These are phyloP conservation scores for Ascaphus truei DNA, from an alignment of 2,113 vertebrate genomes.

Conservation along the genomic window DNA sequence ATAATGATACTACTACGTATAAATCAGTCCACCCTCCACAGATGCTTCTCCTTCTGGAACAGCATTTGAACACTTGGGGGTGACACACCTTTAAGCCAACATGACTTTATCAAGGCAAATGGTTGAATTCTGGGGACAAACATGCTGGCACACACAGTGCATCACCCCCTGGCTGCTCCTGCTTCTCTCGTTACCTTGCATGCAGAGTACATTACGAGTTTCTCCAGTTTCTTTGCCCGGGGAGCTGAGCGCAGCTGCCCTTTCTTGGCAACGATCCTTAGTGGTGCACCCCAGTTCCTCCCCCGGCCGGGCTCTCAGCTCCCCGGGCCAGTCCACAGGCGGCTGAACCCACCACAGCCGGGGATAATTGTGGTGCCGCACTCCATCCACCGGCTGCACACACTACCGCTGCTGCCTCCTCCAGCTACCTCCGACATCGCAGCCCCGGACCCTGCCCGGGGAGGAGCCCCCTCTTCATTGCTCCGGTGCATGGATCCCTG, in stretches of 20 bases:
- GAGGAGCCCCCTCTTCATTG: not conserved
- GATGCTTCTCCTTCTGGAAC: no score
- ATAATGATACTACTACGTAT: no score
- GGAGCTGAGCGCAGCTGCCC: conserved; percentile 89
- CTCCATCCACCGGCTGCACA: conserved; percentile 4
- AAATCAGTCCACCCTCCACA: no score
- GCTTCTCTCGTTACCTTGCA: conserved; percentile 98
- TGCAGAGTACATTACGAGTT: conserved; percentile 95
- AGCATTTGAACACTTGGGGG: no score
- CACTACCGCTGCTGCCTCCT: conserved; percentile 30
- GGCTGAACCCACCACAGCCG: conserved; percentile 37
- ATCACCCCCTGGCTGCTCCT: no score
- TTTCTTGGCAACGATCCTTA: conserved; percentile 86
- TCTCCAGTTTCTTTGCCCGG: conserved; percentile 95
- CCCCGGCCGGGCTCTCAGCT: conserved; percentile 53
- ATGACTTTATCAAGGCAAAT: no score
- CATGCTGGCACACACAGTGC: no score
- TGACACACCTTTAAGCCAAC: no score
- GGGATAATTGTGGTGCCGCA: conserved; percentile 42
- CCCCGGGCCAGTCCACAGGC: conserved; percentile 42
- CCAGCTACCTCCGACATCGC: conserved; percentile 28
- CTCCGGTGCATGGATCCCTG: conserved; percentile 15
- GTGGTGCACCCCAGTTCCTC: conserved; percentile 75
- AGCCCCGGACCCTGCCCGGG: conserved; percentile 17
- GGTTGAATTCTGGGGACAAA: no score